Evolutionary conservation across 2,797 vertebrate species (phyloP).

Genomic region (Sciurus carolinensis): DNA sequence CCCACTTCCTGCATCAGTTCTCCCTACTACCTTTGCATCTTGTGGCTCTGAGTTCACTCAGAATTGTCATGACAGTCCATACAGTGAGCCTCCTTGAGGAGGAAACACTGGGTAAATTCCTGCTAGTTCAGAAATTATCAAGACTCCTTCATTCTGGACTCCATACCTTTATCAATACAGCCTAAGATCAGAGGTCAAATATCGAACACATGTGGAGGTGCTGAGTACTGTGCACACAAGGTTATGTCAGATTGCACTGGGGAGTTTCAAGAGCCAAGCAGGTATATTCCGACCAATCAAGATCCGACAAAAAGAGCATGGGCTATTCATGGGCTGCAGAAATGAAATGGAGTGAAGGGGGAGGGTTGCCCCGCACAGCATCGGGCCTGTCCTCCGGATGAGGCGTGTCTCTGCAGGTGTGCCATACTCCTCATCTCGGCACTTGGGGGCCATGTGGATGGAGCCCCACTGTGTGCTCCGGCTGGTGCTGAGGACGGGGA

Average conservation of each 20-base stretch:
- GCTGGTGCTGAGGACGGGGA: not conserved
- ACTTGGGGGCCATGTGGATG: not conserved
- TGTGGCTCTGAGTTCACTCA: conserved; percentile 4
- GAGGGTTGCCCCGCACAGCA: not conserved
- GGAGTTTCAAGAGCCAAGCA: not conserved
- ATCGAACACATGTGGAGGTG: not conserved
- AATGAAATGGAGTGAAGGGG: not conserved
- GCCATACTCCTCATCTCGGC: not conserved
- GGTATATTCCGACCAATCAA: conserved; percentile 35
- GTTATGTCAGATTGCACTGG: not conserved
- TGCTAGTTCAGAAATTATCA: not conserved
- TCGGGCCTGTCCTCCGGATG: not conserved
- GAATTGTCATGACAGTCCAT: conserved; percentile 37
- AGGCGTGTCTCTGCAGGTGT: not conserved
- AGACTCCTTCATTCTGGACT: conserved; percentile 57
- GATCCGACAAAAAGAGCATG: conserved; percentile 3
- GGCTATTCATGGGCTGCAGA: not conserved
- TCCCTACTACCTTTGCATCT: not conserved
- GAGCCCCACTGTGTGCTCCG: not conserved
- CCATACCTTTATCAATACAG: not conserved
- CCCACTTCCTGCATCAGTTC: not conserved
- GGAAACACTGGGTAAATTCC: conserved; percentile 14
- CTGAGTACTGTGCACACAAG: not conserved
- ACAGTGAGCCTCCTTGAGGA: not conserved
- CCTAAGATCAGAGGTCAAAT: not conserved